Percentiles rank a stretch among this genome's conserved stretches.
These are phyloP conservation scores for Maconellicoccus hirsutus DNA, from an alignment of 1,140 invertebrate species.

Conservation along the genomic window DNA sequence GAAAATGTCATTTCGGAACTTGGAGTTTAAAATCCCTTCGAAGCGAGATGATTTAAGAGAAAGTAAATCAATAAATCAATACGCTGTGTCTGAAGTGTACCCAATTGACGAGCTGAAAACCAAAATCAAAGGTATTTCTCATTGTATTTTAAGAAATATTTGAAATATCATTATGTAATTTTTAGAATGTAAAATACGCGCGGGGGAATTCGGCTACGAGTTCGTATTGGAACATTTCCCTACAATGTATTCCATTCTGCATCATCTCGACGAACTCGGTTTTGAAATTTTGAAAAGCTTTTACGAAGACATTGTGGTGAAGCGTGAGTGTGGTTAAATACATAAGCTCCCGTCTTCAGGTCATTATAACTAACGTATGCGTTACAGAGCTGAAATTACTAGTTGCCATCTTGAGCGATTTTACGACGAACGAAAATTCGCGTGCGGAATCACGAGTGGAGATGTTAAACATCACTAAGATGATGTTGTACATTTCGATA, in stretches of 20 bases:
- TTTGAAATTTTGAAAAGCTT: background rate
- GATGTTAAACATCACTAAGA: slow-evolving; percentile 11
- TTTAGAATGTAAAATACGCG: background rate
- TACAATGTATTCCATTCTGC: background rate
- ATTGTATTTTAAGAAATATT: background rate
- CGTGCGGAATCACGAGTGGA: background rate
- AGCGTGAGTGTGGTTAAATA: background rate
- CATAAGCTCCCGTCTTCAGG: background rate
- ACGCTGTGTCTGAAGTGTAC: background rate
- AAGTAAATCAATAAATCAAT: background rate
- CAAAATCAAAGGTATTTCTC: background rate
- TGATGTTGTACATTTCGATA: background rate
- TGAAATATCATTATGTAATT: too few relatives aligned
- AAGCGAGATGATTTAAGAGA: background rate
- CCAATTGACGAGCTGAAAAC: background rate
- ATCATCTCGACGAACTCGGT: background rate
- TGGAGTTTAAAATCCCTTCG: background rate
- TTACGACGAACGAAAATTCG: background rate
- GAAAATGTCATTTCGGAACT: background rate
- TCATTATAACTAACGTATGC: background rate
- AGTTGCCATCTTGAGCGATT: background rate
- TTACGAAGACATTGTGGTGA: background rate
- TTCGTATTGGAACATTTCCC: slow-evolving; percentile 4
- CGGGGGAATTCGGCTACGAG: background rate
- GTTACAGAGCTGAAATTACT: background rate